Evolutionary conservation across 1,140 invertebrate species (phyloP).

Genomic region (Penaeus japonicus): DNA sequence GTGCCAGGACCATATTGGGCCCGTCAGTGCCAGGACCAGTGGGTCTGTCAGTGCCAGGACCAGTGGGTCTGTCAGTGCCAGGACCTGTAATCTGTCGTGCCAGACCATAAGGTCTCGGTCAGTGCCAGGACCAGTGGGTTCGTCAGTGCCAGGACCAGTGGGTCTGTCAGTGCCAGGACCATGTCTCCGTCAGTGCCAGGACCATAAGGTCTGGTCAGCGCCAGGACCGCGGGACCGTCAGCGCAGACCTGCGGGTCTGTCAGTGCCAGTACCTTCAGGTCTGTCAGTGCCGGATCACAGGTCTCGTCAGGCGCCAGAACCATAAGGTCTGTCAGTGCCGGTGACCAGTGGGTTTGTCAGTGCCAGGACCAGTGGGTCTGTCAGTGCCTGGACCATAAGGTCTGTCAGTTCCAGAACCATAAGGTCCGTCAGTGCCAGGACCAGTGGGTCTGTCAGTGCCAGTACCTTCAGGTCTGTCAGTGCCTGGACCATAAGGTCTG

Average conservation of each 20-base stretch:
- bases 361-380: background rate
- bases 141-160: too few relatives aligned
- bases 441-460: background rate
- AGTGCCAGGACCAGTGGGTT: too few relatives aligned
- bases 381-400: constrained; percentile 2
- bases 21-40: too few relatives aligned
- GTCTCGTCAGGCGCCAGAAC: background rate
- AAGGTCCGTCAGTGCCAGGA: background rate
- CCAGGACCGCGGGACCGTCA: too few relatives aligned
- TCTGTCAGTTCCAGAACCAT: constrained; percentile 1
- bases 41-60: too few relatives aligned
- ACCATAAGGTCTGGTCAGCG: too few relatives aligned
- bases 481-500: background rate
- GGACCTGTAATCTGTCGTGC: background rate
- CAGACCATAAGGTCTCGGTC: background rate
- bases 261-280: background rate
- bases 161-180: too few relatives aligned
- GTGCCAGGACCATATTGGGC: background rate
- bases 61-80: too few relatives aligned
- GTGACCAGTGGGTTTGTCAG: background rate
- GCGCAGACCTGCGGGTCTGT: too few relatives aligned
- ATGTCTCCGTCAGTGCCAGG: too few relatives aligned
- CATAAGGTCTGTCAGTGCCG: constrained; percentile 9
- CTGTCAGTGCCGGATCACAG: background rate
- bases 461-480: background rate